Conservation (phyloP, 2,888 invertebrate genomes). For the Troilus luridus region DNA sequence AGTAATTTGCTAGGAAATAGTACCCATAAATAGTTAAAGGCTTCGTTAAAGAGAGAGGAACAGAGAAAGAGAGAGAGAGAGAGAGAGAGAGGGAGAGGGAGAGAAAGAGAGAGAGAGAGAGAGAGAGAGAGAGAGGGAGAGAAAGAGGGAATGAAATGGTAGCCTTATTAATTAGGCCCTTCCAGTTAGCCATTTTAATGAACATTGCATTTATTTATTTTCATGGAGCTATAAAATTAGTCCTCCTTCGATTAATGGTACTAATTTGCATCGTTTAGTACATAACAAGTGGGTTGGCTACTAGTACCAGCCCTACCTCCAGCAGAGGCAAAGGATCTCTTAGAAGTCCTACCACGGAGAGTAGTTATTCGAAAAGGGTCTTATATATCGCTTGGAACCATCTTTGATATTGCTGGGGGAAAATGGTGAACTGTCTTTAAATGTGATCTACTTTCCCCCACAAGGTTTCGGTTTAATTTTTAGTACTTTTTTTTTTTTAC, state of each 20-base stretch:
- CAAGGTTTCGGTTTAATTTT: neutral
- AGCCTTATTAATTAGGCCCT: neutral
- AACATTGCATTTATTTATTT: conserved; percentile 35
- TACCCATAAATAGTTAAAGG: neutral
- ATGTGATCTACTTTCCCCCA: neutral
- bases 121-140: no score
- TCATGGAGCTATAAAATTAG: conserved; percentile 26
- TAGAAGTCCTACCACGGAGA: neutral
- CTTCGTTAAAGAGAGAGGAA: neutral
- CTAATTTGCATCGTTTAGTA: neutral
- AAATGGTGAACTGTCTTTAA: neutral
- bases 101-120: no score
- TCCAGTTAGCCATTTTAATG: neutral
- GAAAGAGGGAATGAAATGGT: neutral
- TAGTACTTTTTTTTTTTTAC: no score
- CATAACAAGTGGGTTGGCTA: neutral
- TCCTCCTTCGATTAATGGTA: neutral
- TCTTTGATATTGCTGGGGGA: neutral
- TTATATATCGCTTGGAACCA: neutral
- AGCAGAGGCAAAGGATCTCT: neutral
- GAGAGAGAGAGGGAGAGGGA: no score
- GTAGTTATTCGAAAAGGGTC: neutral
- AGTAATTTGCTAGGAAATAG: neutral
- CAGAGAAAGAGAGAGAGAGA: no score
- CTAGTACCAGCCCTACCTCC: neutral